phyloP scores from a whole-genome alignment of 2,113 vertebrate species.

The Bubo bubo region DNA sequence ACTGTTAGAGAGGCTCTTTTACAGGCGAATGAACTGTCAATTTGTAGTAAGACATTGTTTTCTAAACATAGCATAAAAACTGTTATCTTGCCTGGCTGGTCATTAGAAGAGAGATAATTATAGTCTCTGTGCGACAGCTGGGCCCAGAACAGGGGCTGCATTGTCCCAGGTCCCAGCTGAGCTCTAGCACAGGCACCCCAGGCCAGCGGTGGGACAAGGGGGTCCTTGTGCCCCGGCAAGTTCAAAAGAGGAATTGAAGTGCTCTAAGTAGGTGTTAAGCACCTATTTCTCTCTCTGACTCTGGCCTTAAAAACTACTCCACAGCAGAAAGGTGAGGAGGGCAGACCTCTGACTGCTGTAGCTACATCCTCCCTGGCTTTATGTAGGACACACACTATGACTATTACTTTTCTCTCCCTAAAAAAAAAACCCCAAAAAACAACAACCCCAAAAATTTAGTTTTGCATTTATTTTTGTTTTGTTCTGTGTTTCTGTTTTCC shows the following conservation, averaged over 20 bases:
- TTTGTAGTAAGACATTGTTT: constrained; percentile 68
- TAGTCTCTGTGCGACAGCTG: constrained; percentile 6
- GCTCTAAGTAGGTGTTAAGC: constrained; percentile 53
- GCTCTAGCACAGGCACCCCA: not conserved
- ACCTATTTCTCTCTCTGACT: not conserved
- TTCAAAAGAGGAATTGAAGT: constrained; percentile 51
- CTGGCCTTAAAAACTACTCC: not conserved
- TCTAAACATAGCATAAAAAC: constrained; percentile 64
- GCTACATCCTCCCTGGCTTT: not conserved
- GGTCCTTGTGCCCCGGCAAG: constrained; percentile 30
- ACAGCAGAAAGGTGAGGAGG: not conserved
- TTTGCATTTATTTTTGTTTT: not conserved
- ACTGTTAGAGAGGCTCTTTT: constrained; percentile 42
- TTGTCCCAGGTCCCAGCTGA: constrained; percentile 44
- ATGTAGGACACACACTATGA: too few species aligned
- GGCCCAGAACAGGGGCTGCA: constrained; percentile 25
- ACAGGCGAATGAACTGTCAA: constrained; percentile 21
- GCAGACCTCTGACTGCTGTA: not conserved
- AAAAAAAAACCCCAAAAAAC: not conserved
- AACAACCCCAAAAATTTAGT: not conserved
- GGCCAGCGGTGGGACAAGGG: constrained; percentile 13
- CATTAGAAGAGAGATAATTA: constrained; percentile 67
- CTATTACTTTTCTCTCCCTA: not conserved
- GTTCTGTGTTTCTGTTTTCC: not conserved
- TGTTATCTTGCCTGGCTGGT: constrained; percentile 68